Conservation (phyloP, 2,797 vertebrate species). For the Capromys pilorides region DNA sequence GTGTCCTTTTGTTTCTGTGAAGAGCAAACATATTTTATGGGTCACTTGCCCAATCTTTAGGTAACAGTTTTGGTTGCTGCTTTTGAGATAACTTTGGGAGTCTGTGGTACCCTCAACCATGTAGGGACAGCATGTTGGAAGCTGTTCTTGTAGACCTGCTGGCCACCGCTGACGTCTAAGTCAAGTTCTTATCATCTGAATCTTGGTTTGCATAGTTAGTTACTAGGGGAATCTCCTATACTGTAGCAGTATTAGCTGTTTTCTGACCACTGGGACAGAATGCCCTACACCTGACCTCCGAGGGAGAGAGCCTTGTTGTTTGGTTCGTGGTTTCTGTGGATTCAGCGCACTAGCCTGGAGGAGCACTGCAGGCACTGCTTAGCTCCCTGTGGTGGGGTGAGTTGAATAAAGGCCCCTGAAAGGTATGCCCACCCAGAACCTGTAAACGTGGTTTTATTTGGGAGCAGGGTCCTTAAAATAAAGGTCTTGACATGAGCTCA, state of each 20-base stretch:
- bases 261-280: background rate
- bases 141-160: background rate
- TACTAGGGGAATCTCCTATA: background rate
- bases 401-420: background rate
- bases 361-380: background rate
- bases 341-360: background rate
- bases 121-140: background rate
- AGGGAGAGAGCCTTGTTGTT: background rate
- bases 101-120: background rate
- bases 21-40: conserved; percentile 19
- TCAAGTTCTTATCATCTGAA: background rate
- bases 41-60: background rate
- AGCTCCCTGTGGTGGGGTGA: background rate
- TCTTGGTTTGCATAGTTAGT: conserved; percentile 43
- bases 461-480: background rate
- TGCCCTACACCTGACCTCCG: background rate
- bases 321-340: background rate
- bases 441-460: background rate
- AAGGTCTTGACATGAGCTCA: background rate
- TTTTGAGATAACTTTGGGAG: conserved; percentile 43
- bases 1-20: conserved; percentile 55
- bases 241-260: background rate
- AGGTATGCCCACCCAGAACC: background rate
- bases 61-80: background rate
- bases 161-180: background rate